phyloP scores from a whole-genome alignment of 1,140 invertebrate genomes.

The Achroia grisella region DNA sequence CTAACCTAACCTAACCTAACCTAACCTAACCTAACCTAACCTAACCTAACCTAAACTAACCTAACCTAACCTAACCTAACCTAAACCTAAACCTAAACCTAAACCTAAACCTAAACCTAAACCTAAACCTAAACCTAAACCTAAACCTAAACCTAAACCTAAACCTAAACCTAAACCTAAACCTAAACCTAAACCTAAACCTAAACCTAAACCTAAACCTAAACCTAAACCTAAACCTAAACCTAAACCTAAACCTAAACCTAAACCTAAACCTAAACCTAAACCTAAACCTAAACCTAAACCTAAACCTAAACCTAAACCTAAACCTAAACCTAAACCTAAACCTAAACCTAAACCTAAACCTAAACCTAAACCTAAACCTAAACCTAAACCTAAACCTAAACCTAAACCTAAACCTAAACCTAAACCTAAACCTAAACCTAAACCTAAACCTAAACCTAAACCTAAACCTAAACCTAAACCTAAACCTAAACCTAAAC shows the following conservation, averaged over 20 bases:
- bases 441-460: background rate
- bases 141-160: conserved; percentile 17
- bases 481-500: too few species aligned
- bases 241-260: conserved; percentile 13
- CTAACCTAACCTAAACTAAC: too few species aligned
- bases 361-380: background rate
- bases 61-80: too few species aligned
- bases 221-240: conserved; percentile 17
- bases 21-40: conserved; percentile 13
- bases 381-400: background rate
- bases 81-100: too few species aligned
- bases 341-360: background rate
- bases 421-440: background rate
- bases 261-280: conserved; percentile 12
- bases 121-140: conserved; percentile 17
- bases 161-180: conserved; percentile 17
- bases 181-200: conserved; percentile 16
- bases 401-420: background rate
- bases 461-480: background rate
- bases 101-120: conserved; percentile 17
- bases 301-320: conserved; percentile 11
- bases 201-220: conserved; percentile 15
- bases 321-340: background rate
- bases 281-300: conserved; percentile 10
- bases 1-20: conserved; percentile 16